Evolutionary conservation across 2,113 vertebrate genomes (phyloP), one percentile per base, ranked within the genome.

Genomic region (Lepus timidus): DNA sequence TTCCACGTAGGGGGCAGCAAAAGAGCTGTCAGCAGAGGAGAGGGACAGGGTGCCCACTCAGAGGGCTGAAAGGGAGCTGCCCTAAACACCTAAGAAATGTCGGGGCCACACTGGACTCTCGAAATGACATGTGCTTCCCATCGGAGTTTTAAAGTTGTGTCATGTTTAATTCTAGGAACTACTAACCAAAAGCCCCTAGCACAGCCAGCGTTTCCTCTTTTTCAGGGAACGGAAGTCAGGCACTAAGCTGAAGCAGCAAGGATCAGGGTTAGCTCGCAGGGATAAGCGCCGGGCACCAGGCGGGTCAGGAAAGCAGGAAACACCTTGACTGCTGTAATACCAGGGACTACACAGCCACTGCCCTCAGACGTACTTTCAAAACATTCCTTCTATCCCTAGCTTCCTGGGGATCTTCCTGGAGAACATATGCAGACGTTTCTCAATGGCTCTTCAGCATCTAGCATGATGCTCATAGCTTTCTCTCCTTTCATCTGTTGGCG

Each of bases 261-360:
- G 78, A 23, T 44, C 52, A 20, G 13, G 79, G 25, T 65, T 5
- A 31, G 71, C 7, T 6, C 27, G 3, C 8, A 25, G 29, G 81
- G 25, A 2, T 11, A 2, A 1, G 82, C 2, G 25, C 4, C 9
- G 17, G 1, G 23, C 36, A 5, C 36, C 20, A 9, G 11, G 4
- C 3, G 2, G 19, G 74, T 1, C 22, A 12, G 90, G 4, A 4
- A n/a, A 29, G 11, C 1, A 27, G 78, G 52, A 16, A 39, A 13
- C 25, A 27, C 68, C 61, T 6, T 20, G 67, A 3, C 3, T 1
- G 1, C 0, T 0, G 17, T 2, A 9, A 36, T 4, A 36, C 51
- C 62, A 10, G 78, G 33, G 29, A 6, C 20, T 27, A 9, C 44
- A 2, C 4, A 5, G 65, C 29, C 27, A 36, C 36, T 9, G 20